Conservation (phyloP, 2,113 vertebrate species). For the Gopherus evgoodei region DNA sequence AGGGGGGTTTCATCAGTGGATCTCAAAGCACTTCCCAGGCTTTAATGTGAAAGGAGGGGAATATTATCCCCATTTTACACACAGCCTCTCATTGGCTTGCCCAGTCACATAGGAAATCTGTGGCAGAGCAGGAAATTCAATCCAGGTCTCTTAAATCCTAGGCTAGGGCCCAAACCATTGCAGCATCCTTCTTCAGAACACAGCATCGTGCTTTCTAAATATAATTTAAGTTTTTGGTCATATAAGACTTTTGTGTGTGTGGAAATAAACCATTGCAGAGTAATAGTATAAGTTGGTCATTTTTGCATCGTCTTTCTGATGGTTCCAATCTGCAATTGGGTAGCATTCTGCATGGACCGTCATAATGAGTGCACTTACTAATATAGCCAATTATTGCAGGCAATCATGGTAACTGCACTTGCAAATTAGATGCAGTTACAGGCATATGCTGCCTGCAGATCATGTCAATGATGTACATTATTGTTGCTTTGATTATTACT, state of each 20-base stretch:
- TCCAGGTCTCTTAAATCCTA: background rate
- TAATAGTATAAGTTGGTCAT: background rate
- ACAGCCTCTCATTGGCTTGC: background rate
- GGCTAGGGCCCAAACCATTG: background rate
- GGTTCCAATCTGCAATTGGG: background rate
- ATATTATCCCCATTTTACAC: background rate
- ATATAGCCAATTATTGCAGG: slow-evolving; percentile 35
- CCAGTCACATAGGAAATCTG: background rate
- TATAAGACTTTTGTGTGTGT: background rate
- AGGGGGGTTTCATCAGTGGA: background rate
- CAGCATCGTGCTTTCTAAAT: background rate
- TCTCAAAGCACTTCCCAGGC: background rate
- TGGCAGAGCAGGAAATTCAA: background rate
- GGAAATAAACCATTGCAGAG: background rate
- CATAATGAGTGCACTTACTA: slow-evolving; percentile 19
- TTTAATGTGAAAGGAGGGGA: background rate
- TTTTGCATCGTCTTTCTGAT: background rate
- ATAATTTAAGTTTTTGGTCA: background rate
- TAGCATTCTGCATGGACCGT: background rate
- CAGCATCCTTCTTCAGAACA: background rate
- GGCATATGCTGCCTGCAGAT: background rate
- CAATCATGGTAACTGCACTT: rapidly evolving
- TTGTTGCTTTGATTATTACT: background rate
- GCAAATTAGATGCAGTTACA: slow-evolving; percentile 11
- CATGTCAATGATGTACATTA: background rate